These are phyloP conservation scores for Halichondria panicea DNA, from an alignment of 37 sponge, comb jelly and placozoan genomes.

Conservation along the genomic window DNA sequence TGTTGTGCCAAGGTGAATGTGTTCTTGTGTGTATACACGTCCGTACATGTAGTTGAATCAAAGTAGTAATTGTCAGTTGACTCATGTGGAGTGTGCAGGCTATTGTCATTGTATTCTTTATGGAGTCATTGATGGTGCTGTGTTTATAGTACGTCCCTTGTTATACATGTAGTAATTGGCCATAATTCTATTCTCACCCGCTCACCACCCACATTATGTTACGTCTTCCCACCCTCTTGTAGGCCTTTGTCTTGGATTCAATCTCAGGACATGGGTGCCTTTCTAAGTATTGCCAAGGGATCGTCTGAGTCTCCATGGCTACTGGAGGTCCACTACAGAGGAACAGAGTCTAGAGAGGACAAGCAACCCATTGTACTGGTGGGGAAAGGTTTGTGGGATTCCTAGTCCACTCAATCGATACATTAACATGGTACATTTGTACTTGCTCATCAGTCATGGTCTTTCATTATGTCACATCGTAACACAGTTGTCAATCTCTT, in stretches of 20 bases:
- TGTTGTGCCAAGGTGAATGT: constrained; percentile 12
- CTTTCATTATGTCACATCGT: too few species aligned
- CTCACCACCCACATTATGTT: not conserved
- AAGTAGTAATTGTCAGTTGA: too few species aligned
- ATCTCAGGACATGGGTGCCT: constrained; percentile 83
- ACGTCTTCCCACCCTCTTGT: not conserved
- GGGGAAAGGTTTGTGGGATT: constrained; percentile 89
- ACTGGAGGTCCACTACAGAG: constrained; percentile 68
- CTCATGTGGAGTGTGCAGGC: too few species aligned
- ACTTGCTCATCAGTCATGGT: too few species aligned
- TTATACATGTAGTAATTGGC: too few species aligned
- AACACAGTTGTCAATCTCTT: too few species aligned
- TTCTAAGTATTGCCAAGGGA: constrained; percentile 84
- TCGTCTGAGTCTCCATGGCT: constrained; percentile 84
- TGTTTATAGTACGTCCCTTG: too few species aligned
- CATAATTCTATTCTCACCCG: not conserved
- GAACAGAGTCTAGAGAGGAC: not conserved
- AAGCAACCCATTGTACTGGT: constrained; percentile 64
- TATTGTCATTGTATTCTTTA: too few species aligned
- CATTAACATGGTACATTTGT: too few species aligned
- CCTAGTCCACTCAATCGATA: too few species aligned
- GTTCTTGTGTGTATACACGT: not conserved
- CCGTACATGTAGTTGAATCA: too few species aligned
- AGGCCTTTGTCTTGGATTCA: constrained; percentile 74
- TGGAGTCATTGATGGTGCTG: too few species aligned